Evolutionary conservation across 1,140 invertebrate species (phyloP), one percentile per base, ranked within the genome.

Genomic region (Lucilia cuprina): DNA sequence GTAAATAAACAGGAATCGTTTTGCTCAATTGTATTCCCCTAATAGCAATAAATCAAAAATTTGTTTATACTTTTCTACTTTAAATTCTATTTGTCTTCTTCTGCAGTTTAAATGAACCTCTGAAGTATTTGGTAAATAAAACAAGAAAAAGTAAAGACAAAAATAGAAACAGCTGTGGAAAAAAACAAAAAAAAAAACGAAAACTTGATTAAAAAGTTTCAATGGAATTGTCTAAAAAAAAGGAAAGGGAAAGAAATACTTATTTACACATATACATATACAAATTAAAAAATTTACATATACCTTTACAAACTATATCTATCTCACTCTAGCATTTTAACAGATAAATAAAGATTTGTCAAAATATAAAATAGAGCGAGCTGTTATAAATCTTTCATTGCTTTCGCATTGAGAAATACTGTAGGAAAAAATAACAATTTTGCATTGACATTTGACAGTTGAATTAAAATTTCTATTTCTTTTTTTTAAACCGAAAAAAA

Each of bases 171-270:
- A 60, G 5, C 10, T 17, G 14, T 7, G n/a, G 55, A 14, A 60
- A 60, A 2, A 60, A 0, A 17, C 10, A 70, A 70, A 21, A 21
- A 70, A 25, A 21, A 21, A 70, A 70, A 21, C 1, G 8, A 70
- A 70, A 70, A 70, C 65, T 70, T 70, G 65, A 70, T 70, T 70
- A 70, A 70, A 60, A 70, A 70, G 65, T 70, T 70, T 70, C 65
- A 70, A 70, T 70, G n/a, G 19, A 70, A 70, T 25, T 70, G 65
- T 21, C 19, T 12, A 5, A 70, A 70, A n/a, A n/a, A n/a, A n/a
- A n/a, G n/a, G n/a, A n/a, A 70, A 70, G n/a, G 25, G 65, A 60
- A 60, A 60, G n/a, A 60, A 7, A 14, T 60, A 60, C 14, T 30
- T 30, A 30, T 30, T 30, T 30, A 30, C 25, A 30, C 25, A 30